Evolutionary conservation across 1,140 invertebrate species (phyloP).

Genomic region (Octopus bimaculoides): DNA sequence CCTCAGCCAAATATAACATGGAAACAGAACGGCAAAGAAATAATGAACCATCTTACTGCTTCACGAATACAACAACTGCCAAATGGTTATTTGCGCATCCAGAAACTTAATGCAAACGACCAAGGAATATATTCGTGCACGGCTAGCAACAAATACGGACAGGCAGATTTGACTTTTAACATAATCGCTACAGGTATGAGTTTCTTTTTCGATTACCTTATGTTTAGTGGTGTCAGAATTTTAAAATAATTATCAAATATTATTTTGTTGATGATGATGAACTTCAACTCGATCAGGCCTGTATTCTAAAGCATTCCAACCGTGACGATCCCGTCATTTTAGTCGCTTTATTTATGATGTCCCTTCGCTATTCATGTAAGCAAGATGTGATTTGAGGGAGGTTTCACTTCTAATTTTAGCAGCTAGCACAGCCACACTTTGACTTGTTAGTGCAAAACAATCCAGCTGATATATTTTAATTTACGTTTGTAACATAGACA

Average conservation of each 20-base stretch:
- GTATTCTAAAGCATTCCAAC: too few relatives aligned
- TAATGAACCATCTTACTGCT: constrained; percentile 47
- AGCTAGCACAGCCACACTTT: constrained; percentile 21
- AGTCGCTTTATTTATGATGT: constrained; percentile 3
- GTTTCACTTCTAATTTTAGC: constrained; percentile 28
- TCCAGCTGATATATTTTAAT: too few relatives aligned
- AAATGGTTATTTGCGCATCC: constrained; percentile 50
- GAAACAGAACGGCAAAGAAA: constrained; percentile 83
- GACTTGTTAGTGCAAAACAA: neutral
- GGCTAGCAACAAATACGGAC: constrained; percentile 41
- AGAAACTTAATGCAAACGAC: constrained; percentile 36
- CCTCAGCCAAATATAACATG: constrained; percentile 84
- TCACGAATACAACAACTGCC: constrained; percentile 29
- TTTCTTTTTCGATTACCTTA: constrained; percentile 14
- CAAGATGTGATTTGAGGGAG: too few relatives aligned
- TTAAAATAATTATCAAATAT: too few relatives aligned
- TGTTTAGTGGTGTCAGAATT: too few relatives aligned
- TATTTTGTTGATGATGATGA: too few relatives aligned
- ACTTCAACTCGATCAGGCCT: too few relatives aligned
- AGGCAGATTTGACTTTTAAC: constrained; percentile 32
- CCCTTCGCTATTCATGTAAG: constrained; percentile 22
- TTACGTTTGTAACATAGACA: constrained; percentile 9
- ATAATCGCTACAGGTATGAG: neutral
- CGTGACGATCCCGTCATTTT: too few relatives aligned
- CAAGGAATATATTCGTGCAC: constrained; percentile 54